Percentiles rank a stretch among this genome's conserved stretches.
Conservation (phyloP, 2,113 vertebrate genomes). For the Desmodus rotundus region DNA sequence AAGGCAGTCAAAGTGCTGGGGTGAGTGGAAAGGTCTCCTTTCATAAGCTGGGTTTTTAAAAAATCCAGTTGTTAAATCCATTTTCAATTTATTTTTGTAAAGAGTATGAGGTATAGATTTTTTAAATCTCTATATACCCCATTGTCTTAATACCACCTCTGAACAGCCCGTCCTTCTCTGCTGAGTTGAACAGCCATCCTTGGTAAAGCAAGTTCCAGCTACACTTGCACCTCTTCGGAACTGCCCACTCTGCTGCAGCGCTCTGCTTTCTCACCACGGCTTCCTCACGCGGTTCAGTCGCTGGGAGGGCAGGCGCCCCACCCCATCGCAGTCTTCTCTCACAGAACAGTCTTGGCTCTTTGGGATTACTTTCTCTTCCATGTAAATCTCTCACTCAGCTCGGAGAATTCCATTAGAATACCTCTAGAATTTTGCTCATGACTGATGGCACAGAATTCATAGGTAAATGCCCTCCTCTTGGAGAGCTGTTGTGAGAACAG, state of each 20-base stretch:
- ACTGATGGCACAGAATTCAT: background rate
- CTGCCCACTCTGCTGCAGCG: fast-evolving
- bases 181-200: background rate
- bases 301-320: background rate
- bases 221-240: background rate
- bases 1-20: background rate
- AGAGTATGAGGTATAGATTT: background rate
- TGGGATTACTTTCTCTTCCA: background rate
- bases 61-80: background rate
- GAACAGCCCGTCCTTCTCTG: background rate
- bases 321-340: background rate
- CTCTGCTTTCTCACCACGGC: background rate
- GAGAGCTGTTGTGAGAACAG: background rate
- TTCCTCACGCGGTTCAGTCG: background rate
- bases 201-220: background rate
- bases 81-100: background rate
- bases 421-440: background rate
- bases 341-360: background rate
- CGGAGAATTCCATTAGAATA: background rate
- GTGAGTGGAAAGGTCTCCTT: background rate
- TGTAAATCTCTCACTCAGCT: background rate
- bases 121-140: background rate
- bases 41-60: background rate
- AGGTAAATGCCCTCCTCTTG: background rate
- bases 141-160: background rate